Conservation (phyloP, 2,113 vertebrate genomes). For the Engystomops pustulosus region DNA sequence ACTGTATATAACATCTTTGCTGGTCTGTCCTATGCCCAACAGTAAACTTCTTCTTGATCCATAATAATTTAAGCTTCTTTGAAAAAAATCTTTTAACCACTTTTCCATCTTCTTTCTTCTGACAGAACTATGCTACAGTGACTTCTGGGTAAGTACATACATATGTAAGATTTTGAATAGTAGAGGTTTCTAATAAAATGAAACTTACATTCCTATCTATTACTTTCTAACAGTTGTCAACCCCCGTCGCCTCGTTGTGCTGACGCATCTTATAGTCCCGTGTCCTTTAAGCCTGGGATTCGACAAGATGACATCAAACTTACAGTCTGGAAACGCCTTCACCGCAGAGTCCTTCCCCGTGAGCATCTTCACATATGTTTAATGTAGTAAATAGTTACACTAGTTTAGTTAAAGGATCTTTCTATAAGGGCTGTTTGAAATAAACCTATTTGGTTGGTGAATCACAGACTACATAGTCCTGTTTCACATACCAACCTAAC, state of each 20-base stretch:
- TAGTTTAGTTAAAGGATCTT: too few species aligned
- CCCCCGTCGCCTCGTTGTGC: conserved; percentile 61
- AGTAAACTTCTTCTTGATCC: too few species aligned
- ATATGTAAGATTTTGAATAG: neutral
- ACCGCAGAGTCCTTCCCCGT: conserved; percentile 81
- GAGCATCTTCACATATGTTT: neutral
- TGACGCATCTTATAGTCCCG: conserved; percentile 72
- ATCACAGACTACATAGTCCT: too few species aligned
- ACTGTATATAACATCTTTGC: too few species aligned
- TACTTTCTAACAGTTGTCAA: conserved; percentile 65
- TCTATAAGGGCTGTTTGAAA: too few species aligned
- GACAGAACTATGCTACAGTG: conserved; percentile 78
- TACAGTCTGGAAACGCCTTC: conserved; percentile 82
- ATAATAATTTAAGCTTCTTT: neutral
- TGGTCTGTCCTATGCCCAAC: too few species aligned
- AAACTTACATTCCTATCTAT: neutral
- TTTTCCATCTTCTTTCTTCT: conserved; percentile 57
- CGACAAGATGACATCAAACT: conserved; percentile 84
- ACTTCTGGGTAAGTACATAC: conserved; percentile 74
- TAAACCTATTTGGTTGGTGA: too few species aligned
- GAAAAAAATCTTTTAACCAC: neutral
- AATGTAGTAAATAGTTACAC: too few species aligned
- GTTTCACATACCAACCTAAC: too few species aligned
- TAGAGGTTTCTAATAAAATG: neutral
- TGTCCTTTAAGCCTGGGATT: conserved; percentile 82